Percentiles rank a stretch among this genome's conserved stretches.
Evolutionary conservation across 2,888 invertebrate genomes (phyloP).

Genomic region (Hypsopygia costalis): DNA sequence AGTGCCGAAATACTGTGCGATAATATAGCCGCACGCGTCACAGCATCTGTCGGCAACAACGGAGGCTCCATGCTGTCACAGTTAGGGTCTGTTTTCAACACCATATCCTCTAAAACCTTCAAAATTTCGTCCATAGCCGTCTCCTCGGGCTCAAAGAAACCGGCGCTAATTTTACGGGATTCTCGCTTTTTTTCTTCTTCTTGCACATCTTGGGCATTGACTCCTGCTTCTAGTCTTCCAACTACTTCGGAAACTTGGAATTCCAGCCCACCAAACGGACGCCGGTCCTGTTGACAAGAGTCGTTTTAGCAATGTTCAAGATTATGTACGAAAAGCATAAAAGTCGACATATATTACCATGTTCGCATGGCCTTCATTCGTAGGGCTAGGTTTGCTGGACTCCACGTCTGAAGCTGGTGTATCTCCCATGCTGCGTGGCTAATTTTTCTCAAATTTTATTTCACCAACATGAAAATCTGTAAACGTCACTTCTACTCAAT

Average conservation of each 20-base stretch:
- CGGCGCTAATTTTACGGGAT: slow-evolving; percentile 71
- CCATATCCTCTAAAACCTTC: slow-evolving; percentile 79
- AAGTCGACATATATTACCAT: slow-evolving; percentile 41
- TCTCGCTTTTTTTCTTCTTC: slow-evolving; percentile 63
- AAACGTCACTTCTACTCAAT: slow-evolving; percentile 67
- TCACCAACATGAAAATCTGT: slow-evolving; percentile 68
- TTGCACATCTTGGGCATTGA: slow-evolving; percentile 61
- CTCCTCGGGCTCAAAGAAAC: slow-evolving; percentile 77
- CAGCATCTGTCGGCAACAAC: slow-evolving; percentile 82
- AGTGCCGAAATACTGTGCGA: slow-evolving; percentile 95
- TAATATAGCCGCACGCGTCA: slow-evolving; percentile 83
- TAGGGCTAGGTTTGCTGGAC: slow-evolving; percentile 48
- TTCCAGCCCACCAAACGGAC: slow-evolving; percentile 83
- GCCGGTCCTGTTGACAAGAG: slow-evolving; percentile 75
- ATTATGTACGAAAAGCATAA: slow-evolving; percentile 12
- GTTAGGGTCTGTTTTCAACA: slow-evolving; percentile 81
- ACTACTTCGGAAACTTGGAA: slow-evolving; percentile 88
- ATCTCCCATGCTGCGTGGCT: slow-evolving; percentile 76
- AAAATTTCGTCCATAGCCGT: slow-evolving; percentile 82
- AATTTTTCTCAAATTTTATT: slow-evolving; percentile 53
- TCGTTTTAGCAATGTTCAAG: slow-evolving; percentile 25
- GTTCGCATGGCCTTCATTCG: slow-evolving; percentile 39
- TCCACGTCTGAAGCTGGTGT: slow-evolving; percentile 59
- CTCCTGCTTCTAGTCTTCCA: slow-evolving; percentile 84
- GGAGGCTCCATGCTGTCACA: slow-evolving; percentile 83